Conservation (phyloP, 2,888 invertebrate species). For the Julus scandinavius region DNA sequence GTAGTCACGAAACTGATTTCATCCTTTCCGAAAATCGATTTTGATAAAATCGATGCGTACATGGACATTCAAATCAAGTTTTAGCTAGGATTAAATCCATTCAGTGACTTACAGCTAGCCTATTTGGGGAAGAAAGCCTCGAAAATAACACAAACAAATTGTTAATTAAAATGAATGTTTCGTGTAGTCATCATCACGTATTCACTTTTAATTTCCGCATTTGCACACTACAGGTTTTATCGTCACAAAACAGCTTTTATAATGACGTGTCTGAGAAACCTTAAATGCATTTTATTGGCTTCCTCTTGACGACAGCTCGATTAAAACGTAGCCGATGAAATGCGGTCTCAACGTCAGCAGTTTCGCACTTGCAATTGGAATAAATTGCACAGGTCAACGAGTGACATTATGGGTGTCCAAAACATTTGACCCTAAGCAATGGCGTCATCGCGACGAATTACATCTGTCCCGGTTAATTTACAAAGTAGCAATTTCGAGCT, state of each 20-base stretch:
- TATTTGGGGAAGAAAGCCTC: too few relatives aligned
- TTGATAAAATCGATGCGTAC: too few relatives aligned
- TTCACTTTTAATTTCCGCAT: neutral
- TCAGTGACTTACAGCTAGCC: too few relatives aligned
- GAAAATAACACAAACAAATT: neutral
- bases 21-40: too few relatives aligned
- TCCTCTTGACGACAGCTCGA: conserved; percentile 17
- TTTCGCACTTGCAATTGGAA: neutral
- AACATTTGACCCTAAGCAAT: neutral
- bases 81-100: too few relatives aligned
- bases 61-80: too few relatives aligned
- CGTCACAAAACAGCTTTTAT: conserved; percentile 7
- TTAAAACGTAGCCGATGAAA: neutral
- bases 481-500: neutral
- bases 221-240: neutral
- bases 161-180: neutral
- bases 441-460: neutral
- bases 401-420: neutral
- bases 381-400: neutral
- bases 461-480: neutral
- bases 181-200: neutral
- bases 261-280: neutral
- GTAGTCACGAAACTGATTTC: too few relatives aligned
- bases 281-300: neutral
- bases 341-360: neutral